A percentile compares a stretch with the other conserved stretches of the same genome.
These are phyloP conservation scores for Dipus sagitta DNA, from an alignment of 2,797 vertebrate genomes.

Conservation along the genomic window DNA sequence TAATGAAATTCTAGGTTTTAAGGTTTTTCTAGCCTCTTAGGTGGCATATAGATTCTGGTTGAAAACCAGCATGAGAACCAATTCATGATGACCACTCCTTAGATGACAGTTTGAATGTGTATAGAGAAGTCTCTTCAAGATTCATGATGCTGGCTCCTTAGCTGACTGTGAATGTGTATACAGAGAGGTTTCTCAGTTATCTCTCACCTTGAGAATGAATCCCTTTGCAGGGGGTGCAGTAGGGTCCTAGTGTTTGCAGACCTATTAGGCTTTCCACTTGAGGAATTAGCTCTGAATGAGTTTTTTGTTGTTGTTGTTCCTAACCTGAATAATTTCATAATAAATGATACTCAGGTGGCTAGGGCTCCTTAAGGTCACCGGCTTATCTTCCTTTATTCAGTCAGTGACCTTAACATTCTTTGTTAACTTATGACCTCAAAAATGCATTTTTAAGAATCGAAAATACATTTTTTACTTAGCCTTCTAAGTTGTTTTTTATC, in stretches of 20 bases:
- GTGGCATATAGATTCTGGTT: neutral
- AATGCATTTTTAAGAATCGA: conserved; percentile 6
- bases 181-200: neutral
- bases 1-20: neutral
- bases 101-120: neutral
- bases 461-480: conserved; percentile 18
- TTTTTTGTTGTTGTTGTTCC: neutral
- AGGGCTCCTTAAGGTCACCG: neutral
- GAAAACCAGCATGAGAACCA: neutral
- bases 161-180: neutral
- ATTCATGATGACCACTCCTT: neutral
- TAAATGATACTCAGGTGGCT: conserved; percentile 1
- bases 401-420: neutral
- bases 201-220: neutral
- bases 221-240: neutral
- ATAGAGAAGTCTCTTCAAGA: neutral
- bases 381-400: neutral
- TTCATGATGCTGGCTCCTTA: neutral
- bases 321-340: neutral
- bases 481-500: conserved; percentile 47
- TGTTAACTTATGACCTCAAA: neutral
- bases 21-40: neutral
- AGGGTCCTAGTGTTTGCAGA: neutral
- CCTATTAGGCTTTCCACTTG: neutral
- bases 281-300: neutral